These are phyloP conservation scores for Kuschelorhynchus macadamiae DNA, from an alignment of 2,888 invertebrate genomes.

Conservation along the genomic window DNA sequence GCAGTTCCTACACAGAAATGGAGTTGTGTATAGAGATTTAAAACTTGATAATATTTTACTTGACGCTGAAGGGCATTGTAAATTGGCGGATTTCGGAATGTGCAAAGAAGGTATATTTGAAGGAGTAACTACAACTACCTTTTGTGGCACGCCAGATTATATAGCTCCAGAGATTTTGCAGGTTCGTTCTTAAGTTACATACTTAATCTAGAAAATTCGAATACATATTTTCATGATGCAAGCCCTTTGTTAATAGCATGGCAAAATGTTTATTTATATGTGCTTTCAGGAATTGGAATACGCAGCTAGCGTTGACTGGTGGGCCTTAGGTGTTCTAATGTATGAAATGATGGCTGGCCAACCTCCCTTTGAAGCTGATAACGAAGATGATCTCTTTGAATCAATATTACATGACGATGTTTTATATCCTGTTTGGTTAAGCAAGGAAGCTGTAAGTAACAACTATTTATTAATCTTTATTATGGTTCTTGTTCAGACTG, in stretches of 20 bases:
- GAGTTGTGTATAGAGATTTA: constrained; percentile 98
- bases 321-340: constrained; percentile 98
- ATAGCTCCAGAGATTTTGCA: constrained; percentile 89
- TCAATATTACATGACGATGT: constrained; percentile 99
- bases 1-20: constrained; percentile 96
- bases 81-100: constrained; percentile 92
- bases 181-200: constrained; percentile 52
- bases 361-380: constrained; percentile 99
- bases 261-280: not conserved
- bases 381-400: constrained; percentile 99
- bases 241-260: no score
- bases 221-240: no score
- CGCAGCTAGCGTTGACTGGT: constrained; percentile 93
- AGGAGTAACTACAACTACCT: constrained; percentile 93
- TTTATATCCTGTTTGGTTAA: constrained; percentile 97
- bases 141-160: constrained; percentile 99
- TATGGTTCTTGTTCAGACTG: no score
- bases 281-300: constrained; percentile 73
- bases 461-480: no score
- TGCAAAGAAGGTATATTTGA: constrained; percentile 96
- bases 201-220: no score
- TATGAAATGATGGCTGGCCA: constrained; percentile 99
- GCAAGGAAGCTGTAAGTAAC: constrained; percentile 88
- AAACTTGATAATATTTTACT: constrained; percentile 98
- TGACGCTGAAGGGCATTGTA: constrained; percentile 96